Conservation (phyloP, 2,888 invertebrate species). For the Choreutis nemorana region DNA sequence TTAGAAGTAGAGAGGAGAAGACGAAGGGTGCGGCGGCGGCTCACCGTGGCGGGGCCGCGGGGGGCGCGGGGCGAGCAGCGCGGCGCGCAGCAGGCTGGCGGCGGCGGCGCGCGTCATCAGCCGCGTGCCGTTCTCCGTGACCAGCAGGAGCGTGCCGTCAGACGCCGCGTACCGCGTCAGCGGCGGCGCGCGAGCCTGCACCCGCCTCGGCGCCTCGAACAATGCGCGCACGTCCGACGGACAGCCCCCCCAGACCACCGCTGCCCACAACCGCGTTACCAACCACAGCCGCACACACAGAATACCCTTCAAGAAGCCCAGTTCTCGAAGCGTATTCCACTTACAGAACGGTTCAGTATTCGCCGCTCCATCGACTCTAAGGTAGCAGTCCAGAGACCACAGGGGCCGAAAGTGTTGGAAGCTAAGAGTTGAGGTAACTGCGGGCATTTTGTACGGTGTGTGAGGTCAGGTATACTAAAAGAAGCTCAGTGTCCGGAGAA, state of each 20-base stretch:
- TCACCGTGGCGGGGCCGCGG: constrained; percentile 61
- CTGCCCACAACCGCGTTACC: constrained; percentile 62
- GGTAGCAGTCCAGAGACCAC: constrained; percentile 36
- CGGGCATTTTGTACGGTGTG: constrained; percentile 64
- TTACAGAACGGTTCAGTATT: constrained; percentile 20
- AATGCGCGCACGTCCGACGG: constrained; percentile 63
- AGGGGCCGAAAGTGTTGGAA: constrained; percentile 60
- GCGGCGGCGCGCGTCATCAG: constrained; percentile 63
- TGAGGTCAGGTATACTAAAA: constrained; percentile 64
- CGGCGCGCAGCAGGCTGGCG: constrained; percentile 61
- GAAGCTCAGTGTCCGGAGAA: constrained; percentile 62
- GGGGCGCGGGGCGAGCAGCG: constrained; percentile 63
- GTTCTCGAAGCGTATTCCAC: no score
- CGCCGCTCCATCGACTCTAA: constrained; percentile 39
- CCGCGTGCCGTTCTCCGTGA: constrained; percentile 71
- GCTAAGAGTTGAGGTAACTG: constrained; percentile 66
- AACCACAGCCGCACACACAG: constrained; percentile 37
- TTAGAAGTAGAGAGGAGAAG: constrained; percentile 36
- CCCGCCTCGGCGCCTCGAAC: constrained; percentile 54
- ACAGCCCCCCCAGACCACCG: constrained; percentile 56
- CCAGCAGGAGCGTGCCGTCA: constrained; percentile 69
- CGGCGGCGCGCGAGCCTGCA: constrained; percentile 49
- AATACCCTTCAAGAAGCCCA: constrained; percentile 39
- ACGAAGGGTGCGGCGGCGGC: constrained; percentile 56
- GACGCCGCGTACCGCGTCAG: constrained; percentile 69